phyloP scores from a whole-genome alignment of 2,113 vertebrate genomes.

The Tor tambroides region DNA sequence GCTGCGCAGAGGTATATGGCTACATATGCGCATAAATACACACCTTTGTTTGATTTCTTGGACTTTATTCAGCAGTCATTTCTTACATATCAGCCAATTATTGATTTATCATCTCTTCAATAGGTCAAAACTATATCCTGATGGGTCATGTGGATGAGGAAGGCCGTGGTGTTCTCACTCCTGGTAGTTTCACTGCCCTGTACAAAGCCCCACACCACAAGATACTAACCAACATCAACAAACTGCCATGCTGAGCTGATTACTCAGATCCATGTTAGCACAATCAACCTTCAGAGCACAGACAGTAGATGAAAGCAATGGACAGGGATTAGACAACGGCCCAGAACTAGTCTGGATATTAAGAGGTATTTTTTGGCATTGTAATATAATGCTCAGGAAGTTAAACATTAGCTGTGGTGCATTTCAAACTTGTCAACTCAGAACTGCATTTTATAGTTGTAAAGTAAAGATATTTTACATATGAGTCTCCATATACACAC shows the following conservation, averaged over 20 bases:
- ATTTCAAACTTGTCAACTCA: neutral
- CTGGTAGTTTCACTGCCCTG: slow-evolving; percentile 80
- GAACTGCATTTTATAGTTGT: slow-evolving; percentile 5
- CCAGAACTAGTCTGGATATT: neutral
- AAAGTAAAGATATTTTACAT: slow-evolving; percentile 51
- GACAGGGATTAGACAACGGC: slow-evolving; percentile 37
- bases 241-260: slow-evolving; percentile 75
- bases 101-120: neutral
- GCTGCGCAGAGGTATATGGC: slow-evolving; percentile 70
- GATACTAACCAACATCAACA: slow-evolving; percentile 79
- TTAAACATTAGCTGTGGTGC: neutral
- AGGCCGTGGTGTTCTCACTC: slow-evolving; percentile 75
- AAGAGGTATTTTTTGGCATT: slow-evolving; percentile 22
- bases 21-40: slow-evolving; percentile 27
- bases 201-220: slow-evolving; percentile 81
- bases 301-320: slow-evolving; percentile 48
- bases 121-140: slow-evolving; percentile 83
- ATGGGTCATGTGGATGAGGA: slow-evolving; percentile 83
- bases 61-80: neutral
- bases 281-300: neutral
- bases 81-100: neutral
- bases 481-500: slow-evolving; percentile 48
- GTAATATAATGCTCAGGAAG: slow-evolving; percentile 35
- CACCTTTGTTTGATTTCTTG: neutral
- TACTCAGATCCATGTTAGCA: neutral